Conservation (phyloP, 2,113 vertebrate genomes). For the Anolis sagrei region DNA sequence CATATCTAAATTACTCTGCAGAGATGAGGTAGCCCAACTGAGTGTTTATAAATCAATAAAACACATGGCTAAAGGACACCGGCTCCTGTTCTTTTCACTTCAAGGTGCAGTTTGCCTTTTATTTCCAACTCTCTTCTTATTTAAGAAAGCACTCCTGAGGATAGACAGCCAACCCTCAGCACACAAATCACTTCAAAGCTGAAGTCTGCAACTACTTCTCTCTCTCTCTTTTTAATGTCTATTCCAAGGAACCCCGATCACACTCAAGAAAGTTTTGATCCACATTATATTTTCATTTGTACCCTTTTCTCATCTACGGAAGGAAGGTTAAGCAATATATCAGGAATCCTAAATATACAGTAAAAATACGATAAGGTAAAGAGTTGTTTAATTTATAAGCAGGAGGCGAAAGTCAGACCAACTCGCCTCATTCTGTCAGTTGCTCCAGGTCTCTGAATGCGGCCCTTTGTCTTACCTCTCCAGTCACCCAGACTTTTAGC, state of each 20-base stretch:
- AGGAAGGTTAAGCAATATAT: not conserved
- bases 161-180: slow-evolving; percentile 59
- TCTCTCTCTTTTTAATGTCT: slow-evolving; percentile 56
- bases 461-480: no score
- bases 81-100: slow-evolving; percentile 79
- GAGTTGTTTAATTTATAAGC: not conserved
- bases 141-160: slow-evolving; percentile 75
- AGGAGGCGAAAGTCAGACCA: not conserved
- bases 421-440: not conserved
- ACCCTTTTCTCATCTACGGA: not conserved
- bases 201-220: slow-evolving; percentile 48
- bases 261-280: slow-evolving; percentile 43
- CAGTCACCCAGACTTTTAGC: no score
- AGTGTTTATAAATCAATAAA: slow-evolving; percentile 88
- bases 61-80: slow-evolving; percentile 82
- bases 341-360: not conserved
- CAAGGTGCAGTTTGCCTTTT: slow-evolving; percentile 78
- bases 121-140: slow-evolving; percentile 72
- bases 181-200: slow-evolving; percentile 72
- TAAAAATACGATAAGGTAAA: not conserved
- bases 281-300: slow-evolving; percentile 21
- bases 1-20: slow-evolving; percentile 89
- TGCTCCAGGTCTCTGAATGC: not conserved
- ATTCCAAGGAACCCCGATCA: slow-evolving; percentile 58
- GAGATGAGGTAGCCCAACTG: slow-evolving; percentile 82